phyloP scores from a whole-genome alignment of 2,888 invertebrate species.

The Dinocampus coccinellae region DNA sequence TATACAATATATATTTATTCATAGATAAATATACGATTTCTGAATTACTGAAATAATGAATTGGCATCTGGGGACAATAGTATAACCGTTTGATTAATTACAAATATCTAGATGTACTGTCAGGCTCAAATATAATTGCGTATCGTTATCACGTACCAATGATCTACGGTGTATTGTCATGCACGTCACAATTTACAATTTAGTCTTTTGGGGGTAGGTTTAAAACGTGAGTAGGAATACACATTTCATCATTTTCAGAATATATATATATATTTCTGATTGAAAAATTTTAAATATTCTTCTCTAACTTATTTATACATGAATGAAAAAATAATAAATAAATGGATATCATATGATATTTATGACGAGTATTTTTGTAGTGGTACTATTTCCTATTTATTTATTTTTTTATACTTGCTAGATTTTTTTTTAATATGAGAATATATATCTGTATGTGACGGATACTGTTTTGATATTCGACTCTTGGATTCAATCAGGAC shows the following conservation, averaged over 20 bases:
- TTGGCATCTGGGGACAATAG: not conserved
- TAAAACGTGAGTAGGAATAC: not conserved
- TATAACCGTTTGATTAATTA: not conserved
- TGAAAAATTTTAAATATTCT: not conserved
- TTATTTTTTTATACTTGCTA: no score
- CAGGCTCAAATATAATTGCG: not conserved
- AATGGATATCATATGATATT: not conserved
- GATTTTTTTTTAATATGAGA: not conserved
- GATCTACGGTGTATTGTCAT: not conserved
- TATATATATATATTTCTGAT: not conserved
- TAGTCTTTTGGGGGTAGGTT: not conserved
- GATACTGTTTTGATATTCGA: conserved; percentile 11
- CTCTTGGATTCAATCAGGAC: conserved; percentile 3
- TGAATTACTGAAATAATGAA: not conserved
- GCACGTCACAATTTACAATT: not conserved
- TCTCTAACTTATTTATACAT: not conserved
- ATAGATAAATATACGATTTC: not conserved
- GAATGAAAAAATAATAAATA: not conserved
- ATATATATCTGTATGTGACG: not conserved
- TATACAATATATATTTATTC: not conserved
- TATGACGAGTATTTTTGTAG: not conserved
- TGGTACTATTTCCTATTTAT: not conserved
- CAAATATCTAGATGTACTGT: not conserved
- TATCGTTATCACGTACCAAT: conserved; percentile 5
- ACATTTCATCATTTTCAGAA: not conserved